Conservation (phyloP, 2,113 vertebrate species). For the Dryoscopus gambensis region DNA sequence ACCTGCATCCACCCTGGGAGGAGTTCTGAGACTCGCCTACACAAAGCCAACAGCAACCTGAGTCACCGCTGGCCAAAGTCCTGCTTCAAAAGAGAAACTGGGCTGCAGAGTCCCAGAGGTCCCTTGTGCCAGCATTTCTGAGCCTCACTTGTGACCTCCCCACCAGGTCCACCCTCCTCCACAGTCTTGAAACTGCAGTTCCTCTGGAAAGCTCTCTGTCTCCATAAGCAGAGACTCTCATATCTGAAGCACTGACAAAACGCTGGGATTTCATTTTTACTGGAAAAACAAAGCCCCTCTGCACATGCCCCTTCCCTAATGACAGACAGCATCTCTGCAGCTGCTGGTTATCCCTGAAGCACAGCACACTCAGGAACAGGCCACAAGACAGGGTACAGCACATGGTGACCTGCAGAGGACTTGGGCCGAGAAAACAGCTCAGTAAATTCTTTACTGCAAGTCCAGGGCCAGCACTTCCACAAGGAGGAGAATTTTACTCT, state of each 20-base stretch:
- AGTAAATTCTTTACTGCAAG: background rate
- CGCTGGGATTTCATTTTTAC: background rate
- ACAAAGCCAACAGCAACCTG: background rate
- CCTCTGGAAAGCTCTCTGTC: background rate
- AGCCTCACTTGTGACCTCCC: background rate
- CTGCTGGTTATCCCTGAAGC: background rate
- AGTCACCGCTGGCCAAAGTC: background rate
- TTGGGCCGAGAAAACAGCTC: background rate
- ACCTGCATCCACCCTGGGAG: background rate
- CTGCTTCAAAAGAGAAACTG: background rate
- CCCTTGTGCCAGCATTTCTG: background rate
- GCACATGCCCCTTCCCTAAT: background rate
- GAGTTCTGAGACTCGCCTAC: background rate
- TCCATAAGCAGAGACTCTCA: background rate
- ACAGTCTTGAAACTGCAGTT: background rate
- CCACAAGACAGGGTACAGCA: fast-evolving
- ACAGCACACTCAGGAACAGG: background rate
- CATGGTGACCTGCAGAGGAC: background rate
- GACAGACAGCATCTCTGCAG: background rate
- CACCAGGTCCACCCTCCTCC: background rate
- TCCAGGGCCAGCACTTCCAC: background rate
- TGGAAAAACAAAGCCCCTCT: background rate
- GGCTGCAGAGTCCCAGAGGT: background rate
- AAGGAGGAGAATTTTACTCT: background rate
- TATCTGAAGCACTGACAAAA: background rate